Evolutionary conservation across 1,140 invertebrate species (phyloP), one percentile per base, ranked within the genome.

Genomic region (Rhyacophila brunnea): DNA sequence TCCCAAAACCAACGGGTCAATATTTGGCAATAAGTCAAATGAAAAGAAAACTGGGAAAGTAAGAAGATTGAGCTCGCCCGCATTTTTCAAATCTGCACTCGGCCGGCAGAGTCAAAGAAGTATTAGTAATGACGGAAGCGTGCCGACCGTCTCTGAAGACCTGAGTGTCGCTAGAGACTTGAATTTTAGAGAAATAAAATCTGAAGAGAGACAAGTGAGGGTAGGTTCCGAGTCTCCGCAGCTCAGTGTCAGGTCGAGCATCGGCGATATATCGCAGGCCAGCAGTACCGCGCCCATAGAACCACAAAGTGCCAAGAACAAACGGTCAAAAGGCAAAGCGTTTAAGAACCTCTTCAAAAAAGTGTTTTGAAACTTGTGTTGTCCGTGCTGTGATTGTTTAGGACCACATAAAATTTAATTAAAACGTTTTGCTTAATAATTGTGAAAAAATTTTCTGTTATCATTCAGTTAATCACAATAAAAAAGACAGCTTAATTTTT

Each of bases 301-400:
- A 58, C 71, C 43, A 61, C 68, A 68, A 66, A 74, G 6, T 13
- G 69, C 68, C 70, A 83, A 72, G 73, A 82, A 67, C 77, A 84
- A 74, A 81, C 81, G 69, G 68, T 63, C 55, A 32, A 71, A 71
- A 43, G 71, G 77, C 43, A 14, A 46, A 20, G 53, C 63, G 63
- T 68, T 85, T 38, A 85, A 81, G 66, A 85, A 83, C 74, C 85
- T 86, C 72, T 77, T 85, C 65, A 84, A 80, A 66, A 86, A 85
- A 75, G 77, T 86, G 70, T 85, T 86, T 76, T 85, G 77, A 83
- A 38, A 17, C 28, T 38, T 36, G 17, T 35, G 13, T 17, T 50
- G 35, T 46, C 7, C 3, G 23, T 28, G 23, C 23, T 5, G 23
- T 28, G 23, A 28, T 9, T 28, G 23, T 28, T 28, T 28, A 28